These are phyloP conservation scores for Ptyas mucosa DNA, from an alignment of 2,113 vertebrate species.

Conservation along the genomic window DNA sequence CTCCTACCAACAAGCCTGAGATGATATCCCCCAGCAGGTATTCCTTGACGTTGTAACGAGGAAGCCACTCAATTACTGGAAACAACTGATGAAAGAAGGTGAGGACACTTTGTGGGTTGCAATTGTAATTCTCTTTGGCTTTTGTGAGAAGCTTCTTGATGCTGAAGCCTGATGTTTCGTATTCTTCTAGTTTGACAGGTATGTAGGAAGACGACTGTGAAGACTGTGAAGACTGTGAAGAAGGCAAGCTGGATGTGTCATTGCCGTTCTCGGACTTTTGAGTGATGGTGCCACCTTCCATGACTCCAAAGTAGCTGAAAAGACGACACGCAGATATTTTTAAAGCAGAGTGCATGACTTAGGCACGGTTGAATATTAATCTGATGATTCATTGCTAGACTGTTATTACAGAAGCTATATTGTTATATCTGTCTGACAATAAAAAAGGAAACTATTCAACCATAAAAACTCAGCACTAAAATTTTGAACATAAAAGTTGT, in stretches of 20 bases:
- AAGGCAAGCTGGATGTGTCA: accelerated
- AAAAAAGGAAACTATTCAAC: not conserved
- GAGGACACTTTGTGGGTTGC: not conserved
- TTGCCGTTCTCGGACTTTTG: slow-evolving; percentile 10
- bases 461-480: not conserved
- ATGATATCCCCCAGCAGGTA: slow-evolving; percentile 58
- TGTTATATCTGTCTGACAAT: not conserved
- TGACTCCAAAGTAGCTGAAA: slow-evolving; percentile 13
- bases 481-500: slow-evolving; percentile 2
- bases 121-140: slow-evolving; percentile 26
- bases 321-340: not conserved
- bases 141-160: slow-evolving; percentile 40
- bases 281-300: slow-evolving; percentile 11
- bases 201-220: slow-evolving; percentile 10
- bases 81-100: slow-evolving; percentile 40
- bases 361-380: not conserved
- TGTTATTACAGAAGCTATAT: not conserved
- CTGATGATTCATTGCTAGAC: not conserved
- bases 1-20: slow-evolving; percentile 62
- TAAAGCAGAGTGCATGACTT: not conserved
- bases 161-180: not conserved
- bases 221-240: not conserved
- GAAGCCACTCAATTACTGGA: slow-evolving; percentile 60
- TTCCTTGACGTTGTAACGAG: not conserved
- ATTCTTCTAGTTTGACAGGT: slow-evolving; percentile 45